These are phyloP conservation scores for Siniperca obscura DNA, from an alignment of 2,797 vertebrate genomes.

Conservation along the genomic window DNA sequence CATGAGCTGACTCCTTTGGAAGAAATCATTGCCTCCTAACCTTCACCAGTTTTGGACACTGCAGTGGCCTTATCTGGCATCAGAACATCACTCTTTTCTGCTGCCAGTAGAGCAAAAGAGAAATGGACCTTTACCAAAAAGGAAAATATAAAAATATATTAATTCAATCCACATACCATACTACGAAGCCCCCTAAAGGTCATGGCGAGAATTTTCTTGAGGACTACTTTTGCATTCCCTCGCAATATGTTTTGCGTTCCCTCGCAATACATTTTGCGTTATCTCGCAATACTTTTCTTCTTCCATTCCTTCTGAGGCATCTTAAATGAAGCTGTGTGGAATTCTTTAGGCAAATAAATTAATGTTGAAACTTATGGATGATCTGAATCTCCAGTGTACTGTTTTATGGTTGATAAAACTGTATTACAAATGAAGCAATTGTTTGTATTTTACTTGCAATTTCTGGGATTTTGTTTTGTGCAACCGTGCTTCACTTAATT, in stretches of 20 bases:
- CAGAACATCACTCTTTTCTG: slow-evolving; percentile 6
- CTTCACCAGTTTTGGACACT: slow-evolving; percentile 10
- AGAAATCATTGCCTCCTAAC: neutral
- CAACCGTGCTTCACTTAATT: neutral
- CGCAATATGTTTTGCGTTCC: too few species aligned
- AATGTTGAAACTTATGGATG: neutral
- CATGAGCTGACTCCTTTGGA: neutral
- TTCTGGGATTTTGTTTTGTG: slow-evolving; percentile 11
- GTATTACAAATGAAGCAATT: slow-evolving; percentile 9
- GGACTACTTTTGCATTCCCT: too few species aligned
- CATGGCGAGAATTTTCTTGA: too few species aligned
- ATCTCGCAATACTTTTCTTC: too few species aligned
- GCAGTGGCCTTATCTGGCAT: slow-evolving; percentile 39
- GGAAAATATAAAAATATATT: slow-evolving; percentile 53
- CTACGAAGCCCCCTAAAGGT: too few species aligned
- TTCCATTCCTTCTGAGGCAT: too few species aligned
- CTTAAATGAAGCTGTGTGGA: slow-evolving; percentile 1
- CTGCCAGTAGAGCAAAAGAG: slow-evolving; percentile 45
- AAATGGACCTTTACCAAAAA: slow-evolving; percentile 37
- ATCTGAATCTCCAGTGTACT: neutral
- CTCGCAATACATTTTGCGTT: too few species aligned
- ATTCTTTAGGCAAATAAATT: slow-evolving; percentile 14
- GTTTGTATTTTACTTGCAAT: neutral
- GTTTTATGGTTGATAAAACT: neutral
- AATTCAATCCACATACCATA: slow-evolving; percentile 47